A percentile compares a stretch with the other conserved stretches of the same genome.
phyloP scores from a whole-genome alignment of 1,140 invertebrate genomes.

The Drosophila fuyamai region DNA sequence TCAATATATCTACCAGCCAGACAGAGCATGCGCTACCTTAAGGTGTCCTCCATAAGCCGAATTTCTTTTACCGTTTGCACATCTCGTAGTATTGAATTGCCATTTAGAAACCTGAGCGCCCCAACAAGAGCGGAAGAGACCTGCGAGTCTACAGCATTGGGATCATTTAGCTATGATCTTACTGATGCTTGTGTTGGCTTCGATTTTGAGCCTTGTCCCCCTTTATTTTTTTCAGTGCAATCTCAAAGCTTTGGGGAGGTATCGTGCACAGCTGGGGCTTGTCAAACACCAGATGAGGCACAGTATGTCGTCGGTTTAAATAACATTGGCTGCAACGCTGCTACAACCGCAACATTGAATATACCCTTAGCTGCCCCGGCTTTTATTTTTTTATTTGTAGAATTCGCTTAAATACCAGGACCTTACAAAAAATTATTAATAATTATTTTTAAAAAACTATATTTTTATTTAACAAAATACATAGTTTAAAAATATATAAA shows the following conservation, averaged over 20 bases:
- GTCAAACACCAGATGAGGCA: constrained; percentile 88
- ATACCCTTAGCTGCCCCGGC: background rate
- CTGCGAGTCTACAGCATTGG: constrained; percentile 66
- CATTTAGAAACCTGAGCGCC: constrained; percentile 59
- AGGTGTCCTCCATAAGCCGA: constrained; percentile 85
- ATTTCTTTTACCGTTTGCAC: constrained; percentile 86
- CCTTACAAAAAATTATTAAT: background rate
- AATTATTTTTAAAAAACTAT: background rate
- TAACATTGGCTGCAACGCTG: constrained; percentile 87
- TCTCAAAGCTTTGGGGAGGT: constrained; percentile 75
- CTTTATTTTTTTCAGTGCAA: constrained; percentile 87
- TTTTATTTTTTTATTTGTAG: background rate
- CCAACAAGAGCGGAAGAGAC: constrained; percentile 37
- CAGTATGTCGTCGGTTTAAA: constrained; percentile 87
- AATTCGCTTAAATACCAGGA: too few relatives aligned
- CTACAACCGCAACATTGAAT: constrained; percentile 48
- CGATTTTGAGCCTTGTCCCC: constrained; percentile 86
- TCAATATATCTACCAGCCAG: constrained; percentile 88
- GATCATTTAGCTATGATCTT: constrained; percentile 81
- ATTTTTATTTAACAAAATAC: too few relatives aligned
- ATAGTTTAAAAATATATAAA: too few relatives aligned
- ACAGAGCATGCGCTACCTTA: constrained; percentile 85
- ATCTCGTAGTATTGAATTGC: constrained; percentile 85
- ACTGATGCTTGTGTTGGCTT: constrained; percentile 86
- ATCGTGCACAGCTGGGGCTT: constrained; percentile 84